Base-by-base conservation (phyloP, 1,140 invertebrate species). In the Hyles euphorbiae region DNA sequence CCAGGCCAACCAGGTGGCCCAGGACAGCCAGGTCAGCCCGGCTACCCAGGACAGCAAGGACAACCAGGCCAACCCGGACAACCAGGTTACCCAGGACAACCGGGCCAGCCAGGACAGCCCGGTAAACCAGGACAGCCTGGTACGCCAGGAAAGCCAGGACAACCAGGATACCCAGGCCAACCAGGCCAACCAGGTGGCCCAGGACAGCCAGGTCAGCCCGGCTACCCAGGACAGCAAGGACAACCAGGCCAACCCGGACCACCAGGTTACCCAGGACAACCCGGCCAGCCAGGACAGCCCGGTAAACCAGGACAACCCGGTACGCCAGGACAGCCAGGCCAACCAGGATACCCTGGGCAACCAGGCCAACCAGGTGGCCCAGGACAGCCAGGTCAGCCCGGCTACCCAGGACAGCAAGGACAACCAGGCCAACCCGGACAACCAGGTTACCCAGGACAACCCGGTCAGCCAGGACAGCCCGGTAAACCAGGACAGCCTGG, bases 201-300 rank as follows among this genome's bases (percentile, higher is more conserved):
- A 10, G 52, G 52, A 6, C 34, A 64, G 60, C 65, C 68, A 57
- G 68, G 69, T 5, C 56, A 63, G 43, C 63, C 71, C 7, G 65
- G 60, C n/a, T 44, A 53, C 45, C 56, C 61, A 43, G 61, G 56
- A n/a, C 52, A 55, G 34, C 56, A 52, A 47, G 61, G 61, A 36
- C 9, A 54, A 34, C 61, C 61, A 43, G 61, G 61, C 0, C 54
- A 57, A 51, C 52, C 56, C 47, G 61, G 61, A 46, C 22, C 55
- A 7, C 56, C 56, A 33, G 56, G 56, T 11, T 12, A 54, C 5
- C 56, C 51, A 10, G 52, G 44, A 33, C 33, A 55, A 58, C 61
- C 55, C 7, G 60, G 60, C 2, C 49, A 62, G 5, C 55, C 49
- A 33, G 60, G 60, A 12, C 11, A 62, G 7, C 60, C 60, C 0